These are phyloP conservation scores for Endomychus coccineus DNA, from an alignment of 2,888 invertebrate species.

Conservation along the genomic window DNA sequence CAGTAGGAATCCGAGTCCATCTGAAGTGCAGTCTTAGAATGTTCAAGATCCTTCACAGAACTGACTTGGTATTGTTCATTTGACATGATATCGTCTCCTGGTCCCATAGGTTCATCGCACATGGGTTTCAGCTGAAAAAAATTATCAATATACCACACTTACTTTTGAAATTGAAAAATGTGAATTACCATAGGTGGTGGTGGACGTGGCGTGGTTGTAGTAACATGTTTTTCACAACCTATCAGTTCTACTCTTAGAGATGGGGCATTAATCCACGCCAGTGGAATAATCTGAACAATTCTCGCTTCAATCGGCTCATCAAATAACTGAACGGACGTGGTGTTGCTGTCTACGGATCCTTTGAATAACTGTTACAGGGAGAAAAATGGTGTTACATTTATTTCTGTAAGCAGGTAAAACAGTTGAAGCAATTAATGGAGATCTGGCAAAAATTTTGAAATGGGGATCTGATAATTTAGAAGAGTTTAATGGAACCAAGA, in stretches of 20 bases:
- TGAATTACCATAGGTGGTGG: background rate
- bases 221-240: slow-evolving; percentile 52
- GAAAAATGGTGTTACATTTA: background rate
- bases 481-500: no score
- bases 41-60: slow-evolving; percentile 43
- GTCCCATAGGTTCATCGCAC: slow-evolving; percentile 50
- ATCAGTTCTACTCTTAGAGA: slow-evolving; percentile 63
- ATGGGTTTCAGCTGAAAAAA: background rate
- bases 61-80: slow-evolving; percentile 62
- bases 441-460: no score
- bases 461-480: no score
- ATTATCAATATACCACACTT: no score
- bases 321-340: slow-evolving; percentile 58
- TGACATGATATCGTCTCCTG: slow-evolving; percentile 55
- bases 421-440: no score
- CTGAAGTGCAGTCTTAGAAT: slow-evolving; percentile 43
- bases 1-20: slow-evolving; percentile 51
- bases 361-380: slow-evolving; percentile 54
- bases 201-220: slow-evolving; percentile 21
- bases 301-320: slow-evolving; percentile 67
- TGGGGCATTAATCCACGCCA: slow-evolving; percentile 65
- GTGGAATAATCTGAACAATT: slow-evolving; percentile 62
- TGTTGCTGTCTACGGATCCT: slow-evolving; percentile 58
- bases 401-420: no score
- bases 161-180: slow-evolving; percentile 1